Evolutionary conservation across 1,140 invertebrate genomes (phyloP).

Genomic region (Cherax quadricarinatus): DNA sequence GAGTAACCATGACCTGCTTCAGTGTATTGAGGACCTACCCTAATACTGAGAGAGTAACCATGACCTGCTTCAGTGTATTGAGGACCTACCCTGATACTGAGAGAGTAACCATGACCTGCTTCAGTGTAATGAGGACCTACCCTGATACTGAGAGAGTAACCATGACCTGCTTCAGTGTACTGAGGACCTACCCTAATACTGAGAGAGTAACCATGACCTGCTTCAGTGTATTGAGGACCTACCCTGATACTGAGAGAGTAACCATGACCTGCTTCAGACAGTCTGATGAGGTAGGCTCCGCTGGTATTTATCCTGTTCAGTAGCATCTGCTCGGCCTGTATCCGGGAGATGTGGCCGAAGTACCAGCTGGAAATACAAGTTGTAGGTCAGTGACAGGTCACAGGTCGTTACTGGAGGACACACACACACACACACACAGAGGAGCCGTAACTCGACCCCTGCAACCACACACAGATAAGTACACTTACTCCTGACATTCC

Average conservation of each 20-base stretch:
- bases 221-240: constrained; percentile 78
- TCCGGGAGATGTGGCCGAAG: constrained; percentile 95
- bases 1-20: too few species aligned
- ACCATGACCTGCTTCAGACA: constrained; percentile 79
- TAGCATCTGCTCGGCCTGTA: constrained; percentile 96
- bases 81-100: constrained; percentile 27
- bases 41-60: too few species aligned
- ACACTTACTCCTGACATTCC: constrained; percentile 18
- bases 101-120: neutral
- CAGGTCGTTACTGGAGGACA: too few species aligned
- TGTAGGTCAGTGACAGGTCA: too few species aligned
- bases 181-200: constrained; percentile 21
- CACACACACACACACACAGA: too few species aligned
- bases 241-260: constrained; percentile 32
- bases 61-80: too few species aligned
- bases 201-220: neutral
- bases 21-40: neutral
- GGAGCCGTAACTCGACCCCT: too few species aligned
- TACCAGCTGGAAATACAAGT: constrained; percentile 88
- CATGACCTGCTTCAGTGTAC: neutral
- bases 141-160: constrained; percentile 16
- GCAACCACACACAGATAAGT: neutral
- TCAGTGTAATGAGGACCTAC: constrained; percentile 75
- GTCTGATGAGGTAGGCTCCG: constrained; percentile 95
- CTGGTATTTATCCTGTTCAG: constrained; percentile 93